Evolutionary conservation across 2,888 invertebrate genomes (phyloP).

Genomic region (Macaria notata): DNA sequence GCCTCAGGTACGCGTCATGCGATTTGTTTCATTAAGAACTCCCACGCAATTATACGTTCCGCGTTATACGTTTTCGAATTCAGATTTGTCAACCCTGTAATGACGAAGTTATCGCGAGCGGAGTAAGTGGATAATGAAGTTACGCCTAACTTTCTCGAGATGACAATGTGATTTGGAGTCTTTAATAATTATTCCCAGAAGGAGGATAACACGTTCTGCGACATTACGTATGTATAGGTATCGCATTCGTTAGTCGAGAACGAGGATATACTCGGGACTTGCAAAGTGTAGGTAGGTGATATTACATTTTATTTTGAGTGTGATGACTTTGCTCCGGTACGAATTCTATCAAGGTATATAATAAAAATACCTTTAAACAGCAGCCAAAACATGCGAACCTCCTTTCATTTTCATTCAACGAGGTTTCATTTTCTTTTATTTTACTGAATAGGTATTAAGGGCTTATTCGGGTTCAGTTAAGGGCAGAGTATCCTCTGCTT

Average conservation of each 20-base stretch:
- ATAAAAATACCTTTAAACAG: slow-evolving; percentile 25
- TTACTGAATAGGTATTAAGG: slow-evolving; percentile 25
- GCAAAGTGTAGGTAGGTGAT: slow-evolving; percentile 16
- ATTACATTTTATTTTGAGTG: slow-evolving; percentile 24
- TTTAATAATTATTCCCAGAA: slow-evolving; percentile 21
- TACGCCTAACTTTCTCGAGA: slow-evolving; percentile 21
- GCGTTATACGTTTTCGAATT: slow-evolving; percentile 22
- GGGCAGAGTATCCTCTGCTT: slow-evolving; percentile 49
- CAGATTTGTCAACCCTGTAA: slow-evolving; percentile 24
- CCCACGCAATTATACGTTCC: slow-evolving; percentile 21
- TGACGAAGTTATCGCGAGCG: slow-evolving; percentile 22
- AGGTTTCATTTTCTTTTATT: slow-evolving; percentile 33
- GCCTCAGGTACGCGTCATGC: slow-evolving; percentile 38
- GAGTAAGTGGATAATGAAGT: slow-evolving; percentile 24
- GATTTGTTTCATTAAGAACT: slow-evolving; percentile 36
- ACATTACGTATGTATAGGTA: not conserved
- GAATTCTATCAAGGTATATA: slow-evolving; percentile 21
- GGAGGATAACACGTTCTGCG: slow-evolving; percentile 7
- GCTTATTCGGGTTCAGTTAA: slow-evolving; percentile 28
- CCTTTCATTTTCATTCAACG: slow-evolving; percentile 27
- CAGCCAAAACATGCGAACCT: slow-evolving; percentile 15
- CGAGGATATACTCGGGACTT: slow-evolving; percentile 7
- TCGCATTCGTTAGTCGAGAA: slow-evolving; percentile 8
- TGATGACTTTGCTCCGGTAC: slow-evolving; percentile 19
- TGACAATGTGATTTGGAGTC: slow-evolving; percentile 24